Base-by-base conservation (phyloP, 2,888 invertebrate species). In the Oscheius sp. region DNA sequence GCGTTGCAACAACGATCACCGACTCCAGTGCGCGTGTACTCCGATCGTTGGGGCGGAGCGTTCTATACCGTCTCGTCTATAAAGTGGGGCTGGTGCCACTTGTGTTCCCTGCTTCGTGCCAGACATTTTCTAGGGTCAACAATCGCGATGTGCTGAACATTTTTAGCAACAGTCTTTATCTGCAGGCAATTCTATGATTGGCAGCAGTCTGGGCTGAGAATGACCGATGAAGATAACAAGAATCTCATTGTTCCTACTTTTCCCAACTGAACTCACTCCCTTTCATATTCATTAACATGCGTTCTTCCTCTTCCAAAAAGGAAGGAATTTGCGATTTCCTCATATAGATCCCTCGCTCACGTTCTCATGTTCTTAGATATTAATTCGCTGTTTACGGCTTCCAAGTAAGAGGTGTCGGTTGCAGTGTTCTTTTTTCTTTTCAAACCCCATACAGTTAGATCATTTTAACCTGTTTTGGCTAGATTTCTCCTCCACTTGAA, bases 1-100 rank as follows among this genome's bases (percentile, higher is more conserved):
- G 30, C 5, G 2, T 54, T 54, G 54, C 54, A 54, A 54, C 54
- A 54, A 54, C 33, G 17, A 54, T 54, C 54, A 54, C 6, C 47
- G n/a, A 20, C 12, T 20, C 9, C 24, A 50, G 54, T 54, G 33
- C 54, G 20, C 54, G 20, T 54, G 54, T 54, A 54, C 54, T 54
- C 33, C 17, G 17, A 32, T 36, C 51, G n/a, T 50, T n/a, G 26
- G 30, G 54, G 54, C 54, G 54, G 54, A 33, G 54, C 54, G 22
- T 33, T 54, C 54, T 20, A 32, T 33, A n/a, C 36, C 32, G 17
- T 33, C 26, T 26, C 32, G 54, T 36, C 33, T 54, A 54, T 54
- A 54, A 54, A 54, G 2, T 32, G 17, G 2, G 32, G 6, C 20
- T 33, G 14, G 54, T 32, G 20, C 51, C 33, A 33, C 33, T n/a